Conservation (phyloP, 2,888 invertebrate species). For the Linyphia triangularis region DNA sequence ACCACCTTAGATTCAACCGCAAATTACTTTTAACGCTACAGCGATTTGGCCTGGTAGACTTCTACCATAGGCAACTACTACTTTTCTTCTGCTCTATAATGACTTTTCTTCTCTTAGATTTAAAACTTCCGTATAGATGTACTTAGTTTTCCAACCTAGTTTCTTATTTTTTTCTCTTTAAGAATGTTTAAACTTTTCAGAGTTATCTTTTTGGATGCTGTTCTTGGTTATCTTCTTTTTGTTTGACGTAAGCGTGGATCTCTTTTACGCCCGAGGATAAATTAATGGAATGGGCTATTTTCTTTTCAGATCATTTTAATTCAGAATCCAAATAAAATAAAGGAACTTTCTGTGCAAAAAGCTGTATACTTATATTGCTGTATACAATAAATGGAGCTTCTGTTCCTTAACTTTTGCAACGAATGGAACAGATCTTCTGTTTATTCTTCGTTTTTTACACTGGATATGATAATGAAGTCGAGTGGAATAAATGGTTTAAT, state of each 20-base stretch:
- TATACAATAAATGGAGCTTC: too few species aligned
- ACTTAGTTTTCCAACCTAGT: constrained; percentile 19
- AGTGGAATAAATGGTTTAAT: too few species aligned
- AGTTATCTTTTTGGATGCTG: constrained; percentile 1
- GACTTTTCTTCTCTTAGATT: constrained; percentile 50
- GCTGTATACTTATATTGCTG: too few species aligned
- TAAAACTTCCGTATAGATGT: constrained; percentile 59
- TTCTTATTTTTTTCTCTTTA: background rate
- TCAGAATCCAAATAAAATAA: constrained; percentile 16
- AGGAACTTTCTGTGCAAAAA: too few species aligned
- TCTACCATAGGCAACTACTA: background rate
- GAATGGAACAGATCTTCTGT: too few species aligned
- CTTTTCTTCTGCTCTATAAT: constrained; percentile 13
- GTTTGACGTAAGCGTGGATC: background rate
- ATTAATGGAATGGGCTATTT: constrained; percentile 40
- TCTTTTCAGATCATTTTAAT: constrained; percentile 32
- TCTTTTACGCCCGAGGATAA: background rate
- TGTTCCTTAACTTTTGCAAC: too few species aligned
- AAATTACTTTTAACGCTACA: constrained; percentile 64
- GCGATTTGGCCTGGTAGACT: constrained; percentile 7
- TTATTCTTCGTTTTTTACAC: too few species aligned
- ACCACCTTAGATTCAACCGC: constrained; percentile 47
- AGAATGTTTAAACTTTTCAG: background rate
- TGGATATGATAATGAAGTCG: too few species aligned
- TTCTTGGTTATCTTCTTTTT: background rate